These are phyloP conservation scores for Naso thynnoides DNA, from an alignment of 2,797 vertebrate species.

Conservation along the genomic window DNA sequence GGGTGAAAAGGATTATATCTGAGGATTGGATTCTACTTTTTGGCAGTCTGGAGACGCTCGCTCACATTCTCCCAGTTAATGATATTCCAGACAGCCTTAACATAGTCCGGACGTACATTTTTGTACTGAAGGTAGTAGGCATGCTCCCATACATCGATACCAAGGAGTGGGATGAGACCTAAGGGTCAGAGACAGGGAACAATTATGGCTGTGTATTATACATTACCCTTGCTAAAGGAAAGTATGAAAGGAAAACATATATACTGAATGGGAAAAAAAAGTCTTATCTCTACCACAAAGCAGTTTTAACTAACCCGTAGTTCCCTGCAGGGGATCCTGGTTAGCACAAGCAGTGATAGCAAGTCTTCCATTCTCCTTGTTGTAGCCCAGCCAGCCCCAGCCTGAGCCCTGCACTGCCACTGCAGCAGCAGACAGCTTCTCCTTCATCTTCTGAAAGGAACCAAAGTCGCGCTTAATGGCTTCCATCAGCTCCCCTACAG, in stretches of 20 bases:
- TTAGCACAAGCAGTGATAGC: constrained; percentile 92
- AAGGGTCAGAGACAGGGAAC: constrained; percentile 1
- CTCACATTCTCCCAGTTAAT: constrained; percentile 96
- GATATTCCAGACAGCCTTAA: constrained; percentile 98
- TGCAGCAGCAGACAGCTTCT: constrained; percentile 91
- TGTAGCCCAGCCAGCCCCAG: constrained; percentile 98
- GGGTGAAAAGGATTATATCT: constrained; percentile 3
- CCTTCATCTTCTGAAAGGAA: constrained; percentile 94
- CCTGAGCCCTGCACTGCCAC: constrained; percentile 97
- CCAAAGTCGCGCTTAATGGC: constrained; percentile 97
- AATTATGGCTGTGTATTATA: not conserved
- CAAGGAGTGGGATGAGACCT: constrained; percentile 95
- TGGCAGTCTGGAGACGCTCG: constrained; percentile 88
- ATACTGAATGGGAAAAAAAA: not conserved
- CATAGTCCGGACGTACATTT: constrained; percentile 97
- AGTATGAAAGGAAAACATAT: not conserved
- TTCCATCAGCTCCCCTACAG: constrained; percentile 92
- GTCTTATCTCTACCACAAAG: not conserved
- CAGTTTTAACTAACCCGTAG: constrained; percentile 87
- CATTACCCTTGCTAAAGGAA: not conserved
- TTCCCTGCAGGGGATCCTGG: constrained; percentile 97
- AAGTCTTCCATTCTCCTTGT: constrained; percentile 89
- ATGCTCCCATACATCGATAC: constrained; percentile 99
- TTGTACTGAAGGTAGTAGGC: constrained; percentile 99
- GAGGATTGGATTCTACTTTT: constrained; percentile 82